A percentile compares a stretch with the other conserved stretches of the same genome.
These are phyloP conservation scores for Drosophila aff. DNA, from an alignment of 1,140 invertebrate species.

Conservation along the genomic window DNA sequence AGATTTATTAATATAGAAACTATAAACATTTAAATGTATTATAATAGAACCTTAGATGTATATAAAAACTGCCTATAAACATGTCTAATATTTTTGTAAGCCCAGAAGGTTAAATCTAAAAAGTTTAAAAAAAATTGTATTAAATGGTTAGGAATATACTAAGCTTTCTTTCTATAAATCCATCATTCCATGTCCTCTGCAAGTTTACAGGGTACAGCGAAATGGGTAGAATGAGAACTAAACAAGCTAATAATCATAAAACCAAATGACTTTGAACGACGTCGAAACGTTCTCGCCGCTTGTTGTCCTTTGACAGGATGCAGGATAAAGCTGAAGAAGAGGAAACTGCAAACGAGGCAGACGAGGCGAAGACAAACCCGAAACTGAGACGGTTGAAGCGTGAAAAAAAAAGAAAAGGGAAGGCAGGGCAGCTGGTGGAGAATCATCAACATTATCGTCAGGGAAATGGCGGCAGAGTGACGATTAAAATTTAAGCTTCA, in stretches of 20 bases:
- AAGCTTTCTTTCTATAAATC: neutral
- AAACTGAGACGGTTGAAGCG: slow-evolving; percentile 11
- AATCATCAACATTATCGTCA: slow-evolving; percentile 78
- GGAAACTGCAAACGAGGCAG: slow-evolving; percentile 41
- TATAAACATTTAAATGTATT: neutral
- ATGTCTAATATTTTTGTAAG: neutral
- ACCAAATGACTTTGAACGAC: slow-evolving; percentile 85
- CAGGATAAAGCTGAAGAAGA: slow-evolving; percentile 27
- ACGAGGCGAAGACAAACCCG: slow-evolving; percentile 1
- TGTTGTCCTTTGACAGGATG: slow-evolving; percentile 51
- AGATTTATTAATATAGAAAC: neutral
- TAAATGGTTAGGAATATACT: rapidly evolving
- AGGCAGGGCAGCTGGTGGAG: slow-evolving; percentile 10
- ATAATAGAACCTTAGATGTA: neutral
- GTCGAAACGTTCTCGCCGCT: slow-evolving; percentile 51
- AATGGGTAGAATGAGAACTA: slow-evolving; percentile 61
- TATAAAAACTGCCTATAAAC: neutral
- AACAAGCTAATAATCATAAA: slow-evolving; percentile 85
- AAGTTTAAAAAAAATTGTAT: neutral
- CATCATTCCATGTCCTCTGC: neutral
- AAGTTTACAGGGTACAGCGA: slow-evolving; percentile 6
- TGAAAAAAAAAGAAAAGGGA: slow-evolving; percentile 31
- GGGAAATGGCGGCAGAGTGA: slow-evolving; percentile 58
- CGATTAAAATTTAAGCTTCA: slow-evolving; percentile 85
- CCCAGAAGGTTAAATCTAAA: neutral